These are phyloP conservation scores for Ectemnius continuus DNA, from an alignment of 2,888 invertebrate species.

Conservation along the genomic window DNA sequence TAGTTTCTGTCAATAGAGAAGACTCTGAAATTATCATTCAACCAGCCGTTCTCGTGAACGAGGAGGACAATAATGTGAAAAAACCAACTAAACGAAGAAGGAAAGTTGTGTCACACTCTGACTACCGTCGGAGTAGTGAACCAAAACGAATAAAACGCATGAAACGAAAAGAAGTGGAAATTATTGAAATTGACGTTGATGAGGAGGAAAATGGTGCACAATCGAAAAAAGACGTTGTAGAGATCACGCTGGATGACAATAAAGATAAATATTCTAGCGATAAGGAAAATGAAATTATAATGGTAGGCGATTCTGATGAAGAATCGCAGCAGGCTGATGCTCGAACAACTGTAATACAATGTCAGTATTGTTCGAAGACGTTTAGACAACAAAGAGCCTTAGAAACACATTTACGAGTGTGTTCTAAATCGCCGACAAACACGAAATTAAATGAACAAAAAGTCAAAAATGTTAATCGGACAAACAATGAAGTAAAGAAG, in stretches of 20 bases:
- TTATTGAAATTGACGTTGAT: constrained; percentile 74
- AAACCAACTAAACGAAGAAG: constrained; percentile 68
- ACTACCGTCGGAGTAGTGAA: constrained; percentile 59
- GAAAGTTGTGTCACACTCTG: constrained; percentile 58
- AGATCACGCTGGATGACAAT: constrained; percentile 71
- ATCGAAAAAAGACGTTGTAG: constrained; percentile 60
- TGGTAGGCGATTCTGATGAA: constrained; percentile 74
- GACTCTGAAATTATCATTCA: constrained; percentile 77
- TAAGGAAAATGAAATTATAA: constrained; percentile 76
- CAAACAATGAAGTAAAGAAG: constrained; percentile 50
- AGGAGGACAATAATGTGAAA: constrained; percentile 60
- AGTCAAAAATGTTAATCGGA: constrained; percentile 29
- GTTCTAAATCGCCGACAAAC: constrained; percentile 65
- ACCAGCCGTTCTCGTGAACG: constrained; percentile 66
- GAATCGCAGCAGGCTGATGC: constrained; percentile 53
- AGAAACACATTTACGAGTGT: constrained; percentile 69
- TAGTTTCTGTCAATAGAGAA: constrained; percentile 73
- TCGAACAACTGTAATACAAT: constrained; percentile 61
- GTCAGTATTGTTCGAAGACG: constrained; percentile 67
- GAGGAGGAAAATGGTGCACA: constrained; percentile 59
- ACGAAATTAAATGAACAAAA: constrained; percentile 49
- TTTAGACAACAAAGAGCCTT: constrained; percentile 70
- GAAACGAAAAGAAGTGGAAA: constrained; percentile 63
- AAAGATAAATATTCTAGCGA: constrained; percentile 76
- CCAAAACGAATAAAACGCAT: constrained; percentile 55